Evolutionary conservation across 2,113 vertebrate genomes (phyloP), one percentile per base, ranked within the genome.

Genomic region (Ranitomeya variabilis): DNA sequence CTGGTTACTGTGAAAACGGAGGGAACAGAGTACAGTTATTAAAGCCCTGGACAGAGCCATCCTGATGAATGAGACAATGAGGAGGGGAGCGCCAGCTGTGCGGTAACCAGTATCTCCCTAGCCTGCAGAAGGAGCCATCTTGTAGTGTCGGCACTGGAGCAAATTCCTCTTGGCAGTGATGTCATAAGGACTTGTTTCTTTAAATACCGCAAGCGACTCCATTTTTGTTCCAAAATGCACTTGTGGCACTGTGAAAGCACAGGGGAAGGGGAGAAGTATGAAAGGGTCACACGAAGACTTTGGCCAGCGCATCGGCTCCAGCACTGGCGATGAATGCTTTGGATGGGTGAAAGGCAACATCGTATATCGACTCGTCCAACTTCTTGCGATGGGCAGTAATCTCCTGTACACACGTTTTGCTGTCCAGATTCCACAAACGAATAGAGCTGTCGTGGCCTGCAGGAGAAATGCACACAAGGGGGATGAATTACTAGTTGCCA

Each of bases 371-470:
- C 95, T 99, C 98, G 91, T 99, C 98, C 77, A 98, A 95, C 95
- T 99, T 99, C 94, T 99, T 99, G 89, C 98, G 96, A 94, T 99
- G 98, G 90, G 98, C 98, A 9, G 98, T 99, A 94, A 99, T 99
- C 95, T 99, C 98, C 93, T 99, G 98, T 10, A 99, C 98, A 89
- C 98, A 99, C 0, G 98, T 99, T 94, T 99, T 99, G 93, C 97
- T 99, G 95, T 99, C 98, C 90, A 99, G 95, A 95, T 99, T 99
- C 98, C 98, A 99, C 91, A 99, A 95, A 89, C 98, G 97, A 94
- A 99, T 97, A 57, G 98, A 99, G 94, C 98, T 98, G 93, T 99
- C 98, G 90, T 99, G 98, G 95, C 98, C 98, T 99, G 93, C 66
- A 79, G 83, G 83, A 69, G 66, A 90, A 67, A 76, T 26, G 14